Evolutionary conservation across 2,888 invertebrate species (phyloP), one percentile per base, ranked within the genome.

Genomic region (Lumbricus terrestris): DNA sequence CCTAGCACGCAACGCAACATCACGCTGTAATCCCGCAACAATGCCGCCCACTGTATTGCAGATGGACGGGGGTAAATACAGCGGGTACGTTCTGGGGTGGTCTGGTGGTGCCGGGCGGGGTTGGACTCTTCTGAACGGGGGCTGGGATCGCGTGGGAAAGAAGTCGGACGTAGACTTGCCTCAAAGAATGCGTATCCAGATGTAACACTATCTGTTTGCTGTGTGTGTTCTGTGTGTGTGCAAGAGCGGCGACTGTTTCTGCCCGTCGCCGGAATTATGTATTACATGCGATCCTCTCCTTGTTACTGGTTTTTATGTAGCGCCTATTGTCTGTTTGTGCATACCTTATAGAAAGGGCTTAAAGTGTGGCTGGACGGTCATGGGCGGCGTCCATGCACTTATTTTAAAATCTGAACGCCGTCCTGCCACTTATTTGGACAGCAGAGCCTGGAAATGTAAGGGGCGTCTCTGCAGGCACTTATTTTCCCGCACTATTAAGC

Each of bases 61-160:
- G 69, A 69, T 69, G 69, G n/a, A n/a, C 69, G 69, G 69, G 69
- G 69, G 69, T n/a, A 69, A 69, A 69, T n/a, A n/a, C n/a, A n/a
- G n/a, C n/a, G n/a, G n/a, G 8, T n/a, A 29, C n/a, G 29, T n/a
- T n/a, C 69, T n/a, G 69, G 69, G 69, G 69, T 69, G 69, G 69
- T 69, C 69, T n/a, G 29, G 29, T 47, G 47, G 47, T 20, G 47
- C 23, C 16, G 29, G 69, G 69, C n/a, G 2, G 20, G 54, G 54
- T 3, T n/a, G 16, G 69, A 13, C 69, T 40, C 8, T 11, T 15
- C 40, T 6, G 40, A n/a, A 5, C 11, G 69, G 29, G 69, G 69
- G 69, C 69, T n/a, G 8, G 69, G 11, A 69, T 69, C n/a, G 69
- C 69, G 69, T 69, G 69, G 69, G 69, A 69, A 69, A 69, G 69